phyloP scores from a whole-genome alignment of 2,113 vertebrate species.

The Miniopterus natalensis region DNA sequence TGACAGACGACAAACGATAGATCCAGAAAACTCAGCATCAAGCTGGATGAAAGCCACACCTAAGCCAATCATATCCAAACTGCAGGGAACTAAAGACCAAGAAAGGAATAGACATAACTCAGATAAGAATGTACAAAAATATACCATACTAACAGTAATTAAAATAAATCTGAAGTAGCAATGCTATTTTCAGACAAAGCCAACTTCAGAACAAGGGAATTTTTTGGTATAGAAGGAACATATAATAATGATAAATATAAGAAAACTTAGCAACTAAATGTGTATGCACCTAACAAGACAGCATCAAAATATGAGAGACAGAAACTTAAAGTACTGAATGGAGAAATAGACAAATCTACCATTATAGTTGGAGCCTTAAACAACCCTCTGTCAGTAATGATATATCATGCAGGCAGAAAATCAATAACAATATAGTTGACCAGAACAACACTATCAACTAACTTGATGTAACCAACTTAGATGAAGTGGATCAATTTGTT shows the following conservation, averaged over 20 bases:
- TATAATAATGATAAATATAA: neutral
- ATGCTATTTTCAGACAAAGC: neutral
- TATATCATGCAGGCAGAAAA: neutral
- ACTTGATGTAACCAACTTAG: neutral
- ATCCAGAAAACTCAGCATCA: neutral
- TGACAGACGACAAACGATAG: neutral
- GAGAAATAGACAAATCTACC: slow-evolving; percentile 1
- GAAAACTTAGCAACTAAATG: neutral
- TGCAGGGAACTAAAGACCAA: neutral
- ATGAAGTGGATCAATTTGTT: slow-evolving; percentile 10
- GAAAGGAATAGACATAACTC: neutral
- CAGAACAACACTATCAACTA: neutral
- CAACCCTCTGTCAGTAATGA: neutral
- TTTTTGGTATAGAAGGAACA: neutral
- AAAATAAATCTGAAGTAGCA: neutral
- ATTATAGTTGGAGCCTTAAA: neutral
- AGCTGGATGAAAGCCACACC: neutral
- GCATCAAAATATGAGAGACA: neutral
- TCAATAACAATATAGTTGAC: neutral
- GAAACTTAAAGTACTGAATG: neutral
- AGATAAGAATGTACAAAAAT: neutral
- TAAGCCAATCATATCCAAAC: neutral
- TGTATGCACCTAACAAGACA: neutral
- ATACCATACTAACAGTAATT: neutral
- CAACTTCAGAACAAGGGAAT: neutral